phyloP scores from a whole-genome alignment of 1,140 invertebrate species.

The Leptinotarsa lineolata region DNA sequence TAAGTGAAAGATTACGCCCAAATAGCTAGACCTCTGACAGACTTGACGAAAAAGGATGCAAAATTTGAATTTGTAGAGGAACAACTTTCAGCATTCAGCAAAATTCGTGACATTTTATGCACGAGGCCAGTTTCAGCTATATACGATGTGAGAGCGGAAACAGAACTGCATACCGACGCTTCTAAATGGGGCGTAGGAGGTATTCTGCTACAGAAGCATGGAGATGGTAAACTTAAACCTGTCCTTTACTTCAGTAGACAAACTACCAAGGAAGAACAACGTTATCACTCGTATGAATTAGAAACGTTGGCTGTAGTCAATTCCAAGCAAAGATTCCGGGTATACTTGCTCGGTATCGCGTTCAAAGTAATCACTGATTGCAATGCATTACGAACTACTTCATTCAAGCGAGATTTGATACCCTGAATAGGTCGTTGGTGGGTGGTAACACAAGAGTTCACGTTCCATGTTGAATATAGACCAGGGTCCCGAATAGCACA shows the following conservation, averaged over 20 bases:
- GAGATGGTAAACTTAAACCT: background rate
- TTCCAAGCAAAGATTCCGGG: background rate
- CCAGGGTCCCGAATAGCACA: slow-evolving; percentile 14
- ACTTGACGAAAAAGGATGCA: too few relatives aligned
- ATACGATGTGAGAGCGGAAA: slow-evolving; percentile 22
- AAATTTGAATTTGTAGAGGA: too few relatives aligned
- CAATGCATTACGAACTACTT: slow-evolving; percentile 2
- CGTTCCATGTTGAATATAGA: slow-evolving; percentile 8
- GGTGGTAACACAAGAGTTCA: slow-evolving; percentile 19
- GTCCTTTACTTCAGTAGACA: background rate
- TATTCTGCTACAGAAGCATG: too few relatives aligned
- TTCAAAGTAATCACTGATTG: slow-evolving; percentile 10
- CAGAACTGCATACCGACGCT: background rate
- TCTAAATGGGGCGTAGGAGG: background rate
- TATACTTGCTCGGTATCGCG: background rate
- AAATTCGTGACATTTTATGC: too few relatives aligned
- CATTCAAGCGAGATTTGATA: background rate
- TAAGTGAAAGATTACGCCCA: too few relatives aligned
- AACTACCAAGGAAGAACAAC: background rate
- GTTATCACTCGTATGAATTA: background rate
- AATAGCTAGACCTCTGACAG: too few relatives aligned
- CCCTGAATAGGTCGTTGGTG: slow-evolving; percentile 16
- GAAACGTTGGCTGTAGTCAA: background rate
- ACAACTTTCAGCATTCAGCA: too few relatives aligned
- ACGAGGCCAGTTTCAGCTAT: too few relatives aligned